A percentile compares a stretch with the other conserved stretches of the same genome.
phyloP scores from a whole-genome alignment of 1,140 invertebrate genomes.

The Bilobella aurantiaca region DNA sequence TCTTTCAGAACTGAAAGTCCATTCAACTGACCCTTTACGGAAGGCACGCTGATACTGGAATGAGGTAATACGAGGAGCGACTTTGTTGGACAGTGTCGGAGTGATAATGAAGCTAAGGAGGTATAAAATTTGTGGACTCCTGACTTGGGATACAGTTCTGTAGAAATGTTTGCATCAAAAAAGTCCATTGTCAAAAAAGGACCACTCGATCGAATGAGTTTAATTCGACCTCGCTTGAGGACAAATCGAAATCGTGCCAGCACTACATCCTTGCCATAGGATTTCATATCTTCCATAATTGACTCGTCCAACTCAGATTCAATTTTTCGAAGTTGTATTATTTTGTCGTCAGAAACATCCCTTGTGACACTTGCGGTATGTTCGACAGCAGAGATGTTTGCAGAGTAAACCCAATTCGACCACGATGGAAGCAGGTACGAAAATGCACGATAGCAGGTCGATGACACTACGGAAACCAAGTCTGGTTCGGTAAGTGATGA shows the following conservation, averaged over 20 bases:
- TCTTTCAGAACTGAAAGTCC: constrained; percentile 33
- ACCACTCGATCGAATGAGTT: constrained; percentile 35
- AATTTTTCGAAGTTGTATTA: constrained; percentile 13
- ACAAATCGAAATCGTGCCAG: constrained; percentile 85
- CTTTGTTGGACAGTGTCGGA: constrained; percentile 69
- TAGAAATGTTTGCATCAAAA: constrained; percentile 53
- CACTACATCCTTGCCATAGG: constrained; percentile 69
- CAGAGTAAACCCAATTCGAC: constrained; percentile 47
- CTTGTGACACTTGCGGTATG: neutral
- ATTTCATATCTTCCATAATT: constrained; percentile 43
- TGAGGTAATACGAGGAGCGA: constrained; percentile 38
- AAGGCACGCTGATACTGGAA: constrained; percentile 10
- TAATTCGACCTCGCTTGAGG: constrained; percentile 67
- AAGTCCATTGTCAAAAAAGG: constrained; percentile 60
- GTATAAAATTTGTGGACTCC: constrained; percentile 68
- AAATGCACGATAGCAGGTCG: constrained; percentile 42
- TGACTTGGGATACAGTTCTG: constrained; percentile 69
- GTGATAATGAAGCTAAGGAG: constrained; percentile 64
- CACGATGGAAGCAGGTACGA: constrained; percentile 83
- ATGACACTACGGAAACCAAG: no score
- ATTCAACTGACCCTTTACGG: neutral
- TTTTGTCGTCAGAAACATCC: constrained; percentile 54
- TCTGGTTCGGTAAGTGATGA: no score
- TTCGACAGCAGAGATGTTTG: no score
- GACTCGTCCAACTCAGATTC: constrained; percentile 45